Conservation (phyloP, 2,888 invertebrate species). For the Tricholauxania praeusta region DNA sequence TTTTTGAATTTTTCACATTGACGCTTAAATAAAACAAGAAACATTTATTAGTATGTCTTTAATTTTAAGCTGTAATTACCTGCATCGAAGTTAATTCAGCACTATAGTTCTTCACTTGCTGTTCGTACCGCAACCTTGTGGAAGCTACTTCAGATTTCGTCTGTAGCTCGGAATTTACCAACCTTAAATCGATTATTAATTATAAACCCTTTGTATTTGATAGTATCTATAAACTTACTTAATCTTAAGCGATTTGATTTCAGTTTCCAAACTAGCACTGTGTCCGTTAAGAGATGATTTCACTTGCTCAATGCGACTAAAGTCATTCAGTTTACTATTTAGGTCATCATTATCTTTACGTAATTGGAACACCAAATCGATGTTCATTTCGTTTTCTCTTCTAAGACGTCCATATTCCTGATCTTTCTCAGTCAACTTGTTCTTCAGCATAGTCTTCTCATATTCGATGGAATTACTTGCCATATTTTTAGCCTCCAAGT, state of each 20-base stretch:
- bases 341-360: slow-evolving; percentile 84
- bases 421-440: slow-evolving; percentile 80
- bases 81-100: slow-evolving; percentile 87
- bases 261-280: slow-evolving; percentile 80
- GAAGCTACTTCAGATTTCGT: slow-evolving; percentile 84
- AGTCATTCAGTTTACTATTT: slow-evolving; percentile 84
- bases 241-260: slow-evolving; percentile 77
- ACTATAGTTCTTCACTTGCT: slow-evolving; percentile 82
- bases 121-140: slow-evolving; percentile 86
- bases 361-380: slow-evolving; percentile 80
- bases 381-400: slow-evolving; percentile 76
- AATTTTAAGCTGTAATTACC: slow-evolving; percentile 63
- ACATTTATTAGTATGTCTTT: background rate
- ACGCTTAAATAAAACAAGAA: slow-evolving; percentile 52
- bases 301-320: slow-evolving; percentile 85
- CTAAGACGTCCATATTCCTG: slow-evolving; percentile 78
- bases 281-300: slow-evolving; percentile 84
- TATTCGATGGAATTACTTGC: slow-evolving; percentile 68
- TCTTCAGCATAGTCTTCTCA: slow-evolving; percentile 77
- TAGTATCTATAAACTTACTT: slow-evolving; percentile 66
- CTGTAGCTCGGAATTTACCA: slow-evolving; percentile 77
- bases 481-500: slow-evolving; percentile 60
- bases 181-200: slow-evolving; percentile 55
- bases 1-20: slow-evolving; percentile 79
- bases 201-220: background rate